Percentiles rank a stretch among this genome's conserved stretches.
phyloP scores from a whole-genome alignment of 92 coral and sea anemone species.

The Bergia sp. region DNA sequence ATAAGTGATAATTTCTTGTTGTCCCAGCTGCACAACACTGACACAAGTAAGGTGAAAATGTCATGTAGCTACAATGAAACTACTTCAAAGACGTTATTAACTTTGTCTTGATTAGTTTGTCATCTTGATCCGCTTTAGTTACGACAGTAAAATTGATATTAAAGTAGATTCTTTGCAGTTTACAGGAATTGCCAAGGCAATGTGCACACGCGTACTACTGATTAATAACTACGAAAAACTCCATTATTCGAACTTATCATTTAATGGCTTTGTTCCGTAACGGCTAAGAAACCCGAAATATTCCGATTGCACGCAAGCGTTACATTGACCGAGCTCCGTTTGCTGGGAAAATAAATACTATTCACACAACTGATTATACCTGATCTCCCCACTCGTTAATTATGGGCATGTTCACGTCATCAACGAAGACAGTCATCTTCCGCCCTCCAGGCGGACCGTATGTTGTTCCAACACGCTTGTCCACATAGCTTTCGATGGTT shows the following conservation, averaged over 20 bases:
- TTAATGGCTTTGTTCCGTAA: too few species aligned
- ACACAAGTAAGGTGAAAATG: not conserved
- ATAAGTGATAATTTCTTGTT: too few species aligned
- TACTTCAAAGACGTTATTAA: not conserved
- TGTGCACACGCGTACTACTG: too few species aligned
- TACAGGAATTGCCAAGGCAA: not conserved
- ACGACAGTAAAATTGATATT: too few species aligned
- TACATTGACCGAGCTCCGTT: too few species aligned
- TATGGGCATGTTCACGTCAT: conserved; percentile 88
- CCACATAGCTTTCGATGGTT: conserved; percentile 89
- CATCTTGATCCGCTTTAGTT: not conserved
- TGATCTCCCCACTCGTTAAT: conserved; percentile 96
- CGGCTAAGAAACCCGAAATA: too few species aligned
- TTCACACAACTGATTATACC: conserved; percentile 37
- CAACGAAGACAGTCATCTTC: conserved; percentile 84
- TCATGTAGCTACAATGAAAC: not conserved
- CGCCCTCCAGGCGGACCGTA: conserved; percentile 97
- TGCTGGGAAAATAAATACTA: not conserved
- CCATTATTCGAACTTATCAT: too few species aligned
- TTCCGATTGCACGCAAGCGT: too few species aligned
- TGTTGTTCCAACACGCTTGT: conserved; percentile 92
- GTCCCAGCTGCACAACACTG: too few species aligned
- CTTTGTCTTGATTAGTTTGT: not conserved
- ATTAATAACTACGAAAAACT: not conserved
- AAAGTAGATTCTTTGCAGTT: not conserved